Evolutionary conservation across 2,888 invertebrate genomes (phyloP), one percentile per base, ranked within the genome.

Genomic region (Synanthedon vespiformis): DNA sequence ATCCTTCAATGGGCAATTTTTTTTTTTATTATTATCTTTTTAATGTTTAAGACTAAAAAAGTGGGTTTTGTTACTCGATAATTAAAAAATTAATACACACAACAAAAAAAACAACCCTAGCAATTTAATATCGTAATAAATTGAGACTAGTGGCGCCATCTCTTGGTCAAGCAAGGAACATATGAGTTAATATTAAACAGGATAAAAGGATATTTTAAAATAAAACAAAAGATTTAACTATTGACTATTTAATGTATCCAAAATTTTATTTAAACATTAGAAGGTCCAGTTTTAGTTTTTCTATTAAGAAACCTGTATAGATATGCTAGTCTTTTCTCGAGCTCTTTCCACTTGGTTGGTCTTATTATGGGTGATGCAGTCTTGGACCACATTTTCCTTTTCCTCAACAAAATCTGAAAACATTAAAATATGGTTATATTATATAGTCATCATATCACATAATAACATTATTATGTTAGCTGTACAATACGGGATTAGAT

Each of bases 231-330:
- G 14, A 16, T 49, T 49, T 18, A 5, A 18, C 49, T 49, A 49
- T 34, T 34, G 34, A 34, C 34, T 34, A 34, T 34, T 34, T 34
- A 34, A 34, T 34, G 34, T 34, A 49, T 40, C 2, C 12, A 50
- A 47, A 27, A 10, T 49, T 34, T 66, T 72, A 80, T 34, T 66
- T 72, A 80, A 61, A 73, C 69, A 49, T 80, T 73, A 50, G 86
- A 85, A 53, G 64, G 88, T 2, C 90, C 89, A 40, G 93, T 94
- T 79, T 91, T 93, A 0, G 94, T 95, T 76, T 95, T 94, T 53
- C 91, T 89, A 76, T 96, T 96, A 11, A 96, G 85, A 75, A 89
- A 94, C 71, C 88, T 91, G 61, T 95, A 95, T 51, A 96, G 82
- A 74, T 90, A 95, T 34, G 81, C 81, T 44, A 96, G 90, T 51